A percentile compares a stretch with the other conserved stretches of the same genome.
These are phyloP conservation scores for Prenolepis imparis DNA, from an alignment of 2,888 invertebrate genomes.

Conservation along the genomic window DNA sequence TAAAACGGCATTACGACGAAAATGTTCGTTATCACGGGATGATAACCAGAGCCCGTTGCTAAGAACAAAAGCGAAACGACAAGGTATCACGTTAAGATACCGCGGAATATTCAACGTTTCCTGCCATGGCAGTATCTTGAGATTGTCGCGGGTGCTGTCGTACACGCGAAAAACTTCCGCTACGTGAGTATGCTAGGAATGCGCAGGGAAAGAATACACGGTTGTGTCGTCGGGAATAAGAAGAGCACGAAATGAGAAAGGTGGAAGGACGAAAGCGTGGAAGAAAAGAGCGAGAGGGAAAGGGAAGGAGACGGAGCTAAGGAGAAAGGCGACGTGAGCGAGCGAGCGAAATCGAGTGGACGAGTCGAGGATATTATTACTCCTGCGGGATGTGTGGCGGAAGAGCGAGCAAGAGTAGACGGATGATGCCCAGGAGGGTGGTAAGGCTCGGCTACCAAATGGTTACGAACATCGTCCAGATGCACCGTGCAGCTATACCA, in stretches of 20 bases:
- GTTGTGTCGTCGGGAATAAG: constrained; percentile 35
- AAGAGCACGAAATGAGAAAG: background rate
- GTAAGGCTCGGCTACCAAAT: constrained; percentile 77
- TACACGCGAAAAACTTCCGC: constrained; percentile 14
- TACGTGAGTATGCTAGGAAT: constrained; percentile 2
- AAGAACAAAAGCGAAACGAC: constrained; percentile 27
- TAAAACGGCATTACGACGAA: constrained; percentile 22
- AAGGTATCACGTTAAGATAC: constrained; percentile 18
- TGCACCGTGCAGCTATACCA: constrained; percentile 59
- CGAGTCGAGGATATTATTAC: constrained; percentile 72
- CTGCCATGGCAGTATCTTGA: constrained; percentile 7
- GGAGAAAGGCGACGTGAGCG: constrained; percentile 53
- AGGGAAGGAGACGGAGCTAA: constrained; percentile 54
- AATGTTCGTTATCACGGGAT: constrained; percentile 1
- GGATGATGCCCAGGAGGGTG: constrained; percentile 81
- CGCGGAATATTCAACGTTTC: constrained; percentile 39
- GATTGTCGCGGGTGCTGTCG: constrained; percentile 3
- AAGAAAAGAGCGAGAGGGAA: constrained; percentile 22
- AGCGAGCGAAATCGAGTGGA: constrained; percentile 48
- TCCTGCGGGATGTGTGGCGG: constrained; percentile 70
- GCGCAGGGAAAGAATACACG: constrained; percentile 15
- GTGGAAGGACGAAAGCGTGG: constrained; percentile 10
- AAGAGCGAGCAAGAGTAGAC: constrained; percentile 71
- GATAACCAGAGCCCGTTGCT: constrained; percentile 24
- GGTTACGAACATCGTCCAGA: constrained; percentile 71